A percentile compares a stretch with the other conserved stretches of the same genome.
phyloP scores from a whole-genome alignment of 2,888 invertebrate genomes.

The Spilarctia lutea region DNA sequence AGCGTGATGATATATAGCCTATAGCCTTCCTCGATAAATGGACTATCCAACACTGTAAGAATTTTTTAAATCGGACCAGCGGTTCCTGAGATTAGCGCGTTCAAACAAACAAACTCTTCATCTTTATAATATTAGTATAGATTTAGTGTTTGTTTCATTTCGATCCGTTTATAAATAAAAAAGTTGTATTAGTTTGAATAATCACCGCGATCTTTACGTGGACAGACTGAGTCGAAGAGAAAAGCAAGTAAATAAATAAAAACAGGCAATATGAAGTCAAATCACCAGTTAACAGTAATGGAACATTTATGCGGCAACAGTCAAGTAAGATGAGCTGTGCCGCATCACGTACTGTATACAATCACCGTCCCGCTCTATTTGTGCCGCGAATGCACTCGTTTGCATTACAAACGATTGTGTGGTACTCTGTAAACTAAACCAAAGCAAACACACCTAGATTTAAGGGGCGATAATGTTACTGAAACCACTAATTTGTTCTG shows the following conservation, averaged over 20 bases:
- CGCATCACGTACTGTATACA: slow-evolving; percentile 22
- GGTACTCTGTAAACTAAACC: slow-evolving; percentile 5
- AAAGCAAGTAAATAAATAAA: neutral
- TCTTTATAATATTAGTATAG: too few relatives aligned
- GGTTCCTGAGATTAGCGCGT: too few relatives aligned
- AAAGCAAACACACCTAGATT: slow-evolving; percentile 11
- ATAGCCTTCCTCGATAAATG: too few relatives aligned
- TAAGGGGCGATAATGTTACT: neutral
- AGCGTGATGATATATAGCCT: too few relatives aligned
- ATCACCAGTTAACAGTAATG: neutral
- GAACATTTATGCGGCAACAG: neutral
- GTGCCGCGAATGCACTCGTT: slow-evolving; percentile 45
- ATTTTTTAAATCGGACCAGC: too few relatives aligned
- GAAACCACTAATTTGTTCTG: neutral
- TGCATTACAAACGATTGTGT: slow-evolving; percentile 52
- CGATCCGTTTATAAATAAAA: too few relatives aligned
- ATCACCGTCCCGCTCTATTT: slow-evolving; percentile 53
- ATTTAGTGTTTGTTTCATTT: too few relatives aligned
- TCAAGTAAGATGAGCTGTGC: slow-evolving; percentile 14
- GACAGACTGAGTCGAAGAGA: too few relatives aligned
- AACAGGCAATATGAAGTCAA: neutral
- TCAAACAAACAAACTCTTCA: too few relatives aligned
- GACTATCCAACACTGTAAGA: too few relatives aligned
- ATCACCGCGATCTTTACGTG: too few relatives aligned
- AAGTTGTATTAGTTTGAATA: too few relatives aligned